These are phyloP conservation scores for Pyrocoelia pectoralis DNA, from an alignment of 2,888 invertebrate species.

Conservation along the genomic window DNA sequence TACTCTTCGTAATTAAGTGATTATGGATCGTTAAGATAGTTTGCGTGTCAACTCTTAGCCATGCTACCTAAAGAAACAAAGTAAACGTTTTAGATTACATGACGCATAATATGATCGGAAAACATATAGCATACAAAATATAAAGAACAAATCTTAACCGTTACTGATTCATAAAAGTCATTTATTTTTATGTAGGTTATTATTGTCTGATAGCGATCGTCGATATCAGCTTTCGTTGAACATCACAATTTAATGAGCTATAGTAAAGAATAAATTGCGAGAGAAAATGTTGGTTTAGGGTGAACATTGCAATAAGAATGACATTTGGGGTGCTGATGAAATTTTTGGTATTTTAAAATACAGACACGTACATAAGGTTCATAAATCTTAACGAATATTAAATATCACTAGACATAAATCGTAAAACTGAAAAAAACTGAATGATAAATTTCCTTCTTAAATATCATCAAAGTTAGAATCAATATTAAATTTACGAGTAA, in stretches of 20 bases:
- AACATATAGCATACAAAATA: background rate
- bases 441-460: background rate
- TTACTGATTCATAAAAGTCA: slow-evolving; percentile 18
- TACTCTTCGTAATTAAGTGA: slow-evolving; percentile 88
- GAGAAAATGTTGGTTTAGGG: slow-evolving; percentile 23
- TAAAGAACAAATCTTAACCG: slow-evolving; percentile 10
- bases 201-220: slow-evolving; percentile 26
- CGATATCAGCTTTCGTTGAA: slow-evolving; percentile 21
- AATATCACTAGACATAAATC: slow-evolving; percentile 26
- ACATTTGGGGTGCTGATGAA: slow-evolving; percentile 31
- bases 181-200: slow-evolving; percentile 24
- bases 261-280: slow-evolving; percentile 22
- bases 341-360: slow-evolving; percentile 30
- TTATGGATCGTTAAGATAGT: slow-evolving; percentile 89
- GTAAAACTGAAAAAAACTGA: slow-evolving; percentile 12
- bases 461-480: background rate
- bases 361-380: slow-evolving; percentile 15
- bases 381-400: slow-evolving; percentile 27
- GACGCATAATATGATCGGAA: background rate
- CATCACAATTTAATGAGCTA: slow-evolving; percentile 28
- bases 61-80: slow-evolving; percentile 73
- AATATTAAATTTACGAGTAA: background rate
- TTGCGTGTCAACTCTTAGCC: slow-evolving; percentile 89
- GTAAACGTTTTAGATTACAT: slow-evolving; percentile 5
- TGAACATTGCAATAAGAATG: slow-evolving; percentile 23